Base-by-base conservation (phyloP, 2,888 invertebrate genomes). In the Tetramorium bicarinatum region DNA sequence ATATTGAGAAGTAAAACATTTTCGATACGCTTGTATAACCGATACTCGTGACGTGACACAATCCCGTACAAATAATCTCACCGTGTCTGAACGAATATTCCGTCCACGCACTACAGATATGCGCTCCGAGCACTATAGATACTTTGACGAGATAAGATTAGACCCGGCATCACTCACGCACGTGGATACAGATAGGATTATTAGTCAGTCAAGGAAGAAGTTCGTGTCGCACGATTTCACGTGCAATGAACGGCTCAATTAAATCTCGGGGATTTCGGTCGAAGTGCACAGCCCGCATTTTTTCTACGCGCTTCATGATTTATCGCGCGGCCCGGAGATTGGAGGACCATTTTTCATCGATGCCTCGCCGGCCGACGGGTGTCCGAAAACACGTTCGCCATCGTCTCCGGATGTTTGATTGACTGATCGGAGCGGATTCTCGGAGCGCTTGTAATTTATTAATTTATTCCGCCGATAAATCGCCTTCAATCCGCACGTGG, bases 391-490 rank as follows among this genome's bases (percentile, higher is more conserved):
- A 72, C 59, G 54, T 29, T 29, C 77, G n/a, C 54, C 29, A 29
- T 77, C 71, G 44, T 77, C 67, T 15, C 8, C 18, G 59, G 74
- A 72, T 72, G 59, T 72, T 80, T 71, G 84, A 87, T 85, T 85
- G 83, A 87, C 87, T 71, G 87, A 88, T 87, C 83, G 82, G 54
- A 81, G 49, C 54, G 61, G 79, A 85, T 69, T 75, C 81, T 71
- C 64, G 74, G 76, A 79, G 80, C 47, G 69, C n/a, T 52, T 59
- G 85, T 89, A 88, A 91, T 90, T 87, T 90, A 91, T 92, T 91
- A 89, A 93, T 91, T 87, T 91, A 92, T 92, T 89, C 92, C 44
- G 47, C 47, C 86, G 85, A 93, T 91, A 91, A 92, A 92, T 91
- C 88, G 88, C 84, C 84, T 85, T 87, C 82, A 87, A 89, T 89